Conservation (phyloP, 2,113 vertebrate species). For the Andinoacara biseriatus region DNA sequence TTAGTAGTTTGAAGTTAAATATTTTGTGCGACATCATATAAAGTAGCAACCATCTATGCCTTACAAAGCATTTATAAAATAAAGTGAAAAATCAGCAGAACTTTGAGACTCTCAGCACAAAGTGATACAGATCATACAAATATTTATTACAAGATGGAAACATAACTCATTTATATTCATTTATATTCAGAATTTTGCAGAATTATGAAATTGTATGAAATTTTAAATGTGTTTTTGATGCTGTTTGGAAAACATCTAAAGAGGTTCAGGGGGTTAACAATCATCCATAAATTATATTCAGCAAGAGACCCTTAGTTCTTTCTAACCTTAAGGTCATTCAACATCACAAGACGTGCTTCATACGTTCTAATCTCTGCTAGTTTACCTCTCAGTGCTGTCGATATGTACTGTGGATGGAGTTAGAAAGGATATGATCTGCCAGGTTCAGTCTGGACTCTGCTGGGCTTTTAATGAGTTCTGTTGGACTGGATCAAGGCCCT, state of each 20-base stretch:
- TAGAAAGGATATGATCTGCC: conserved; percentile 31
- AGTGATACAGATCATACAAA: background rate
- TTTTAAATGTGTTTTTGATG: background rate
- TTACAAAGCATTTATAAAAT: background rate
- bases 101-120: background rate
- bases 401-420: conserved; percentile 8
- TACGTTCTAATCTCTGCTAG: conserved; percentile 18
- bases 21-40: too few relatives aligned
- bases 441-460: conserved; percentile 39
- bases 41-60: too few relatives aligned
- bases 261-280: background rate
- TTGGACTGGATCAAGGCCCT: conserved; percentile 59
- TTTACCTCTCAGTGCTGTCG: conserved; percentile 23
- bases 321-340: background rate
- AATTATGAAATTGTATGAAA: background rate
- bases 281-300: background rate
- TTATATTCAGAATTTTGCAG: background rate
- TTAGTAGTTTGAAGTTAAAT: background rate
- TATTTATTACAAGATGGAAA: background rate
- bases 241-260: background rate
- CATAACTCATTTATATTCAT: background rate
- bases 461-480: conserved; percentile 69
- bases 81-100: background rate
- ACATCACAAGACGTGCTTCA: background rate
- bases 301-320: background rate